A percentile compares a stretch with the other conserved stretches of the same genome.
phyloP scores from a whole-genome alignment of 2,888 invertebrate species.

The Cristatella mucedo region DNA sequence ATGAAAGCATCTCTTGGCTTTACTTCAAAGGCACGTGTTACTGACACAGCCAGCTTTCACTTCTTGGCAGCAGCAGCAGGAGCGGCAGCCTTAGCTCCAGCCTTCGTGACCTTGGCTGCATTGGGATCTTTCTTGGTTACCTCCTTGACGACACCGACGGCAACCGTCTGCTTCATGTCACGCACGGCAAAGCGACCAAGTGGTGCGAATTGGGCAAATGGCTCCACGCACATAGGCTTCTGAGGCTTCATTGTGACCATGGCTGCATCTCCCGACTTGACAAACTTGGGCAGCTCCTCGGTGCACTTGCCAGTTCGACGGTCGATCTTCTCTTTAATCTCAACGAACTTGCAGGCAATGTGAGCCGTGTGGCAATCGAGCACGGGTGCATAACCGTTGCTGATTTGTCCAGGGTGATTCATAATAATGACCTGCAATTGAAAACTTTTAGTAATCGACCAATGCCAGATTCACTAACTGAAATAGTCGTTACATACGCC shows the following conservation, averaged over 20 bases:
- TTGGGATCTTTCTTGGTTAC: constrained; percentile 68
- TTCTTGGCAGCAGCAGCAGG: too few species aligned
- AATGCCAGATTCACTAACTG: too few species aligned
- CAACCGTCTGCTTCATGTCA: constrained; percentile 98
- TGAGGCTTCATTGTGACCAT: constrained; percentile 81
- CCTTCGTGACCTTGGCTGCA: constrained; percentile 92
- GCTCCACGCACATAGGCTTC: constrained; percentile 95
- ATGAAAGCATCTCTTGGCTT: too few species aligned
- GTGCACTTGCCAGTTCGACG: constrained; percentile 74
- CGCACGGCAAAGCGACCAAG: constrained; percentile 92
- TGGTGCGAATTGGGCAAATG: constrained; percentile 93
- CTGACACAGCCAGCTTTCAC: too few species aligned
- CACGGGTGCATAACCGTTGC: constrained; percentile 95
- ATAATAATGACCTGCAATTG: constrained; percentile 65
- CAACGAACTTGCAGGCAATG: constrained; percentile 98
- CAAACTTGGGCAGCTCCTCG: constrained; percentile 60
- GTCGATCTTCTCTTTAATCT: constrained; percentile 95
- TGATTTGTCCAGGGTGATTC: constrained; percentile 98
- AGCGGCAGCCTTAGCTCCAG: constrained; percentile 93
- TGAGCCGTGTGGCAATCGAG: constrained; percentile 99
- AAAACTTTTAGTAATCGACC: too few species aligned
- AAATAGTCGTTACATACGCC: too few species aligned
- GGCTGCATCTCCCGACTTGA: constrained; percentile 92
- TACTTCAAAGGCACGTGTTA: too few species aligned
- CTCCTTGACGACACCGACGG: constrained; percentile 75